A percentile compares a stretch with the other conserved stretches of the same genome.
Conservation (phyloP, 2,797 vertebrate genomes). For the Peromyscus attwateri region DNA sequence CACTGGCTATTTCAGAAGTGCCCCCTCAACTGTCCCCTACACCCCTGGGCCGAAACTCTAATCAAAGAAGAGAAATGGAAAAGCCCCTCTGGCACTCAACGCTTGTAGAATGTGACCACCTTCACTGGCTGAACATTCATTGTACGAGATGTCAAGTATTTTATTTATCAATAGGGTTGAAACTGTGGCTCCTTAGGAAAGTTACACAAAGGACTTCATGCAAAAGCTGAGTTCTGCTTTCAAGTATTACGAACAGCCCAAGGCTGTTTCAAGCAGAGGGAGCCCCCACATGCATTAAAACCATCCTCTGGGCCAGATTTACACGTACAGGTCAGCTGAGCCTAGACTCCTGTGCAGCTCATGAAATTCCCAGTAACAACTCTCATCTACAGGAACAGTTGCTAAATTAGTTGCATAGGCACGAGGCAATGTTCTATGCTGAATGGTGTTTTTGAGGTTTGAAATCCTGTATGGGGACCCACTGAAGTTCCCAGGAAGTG, state of each 20-base stretch:
- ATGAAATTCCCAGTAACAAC: conserved; percentile 66
- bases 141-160: background rate
- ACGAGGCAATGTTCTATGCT: conserved; percentile 53
- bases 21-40: background rate
- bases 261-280: conserved; percentile 56
- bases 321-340: conserved; percentile 38
- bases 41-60: background rate
- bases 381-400: conserved; percentile 55
- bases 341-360: conserved; percentile 48
- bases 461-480: conserved; percentile 73
- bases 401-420: conserved; percentile 57
- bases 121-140: background rate
- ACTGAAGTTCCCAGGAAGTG: conserved; percentile 81
- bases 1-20: background rate
- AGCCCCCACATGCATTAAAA: conserved; percentile 9
- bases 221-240: conserved; percentile 45
- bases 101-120: background rate
- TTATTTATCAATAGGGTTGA: conserved; percentile 8
- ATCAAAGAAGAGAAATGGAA: background rate
- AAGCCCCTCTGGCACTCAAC: background rate
- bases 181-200: conserved; percentile 39
- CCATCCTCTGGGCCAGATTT: conserved; percentile 60
- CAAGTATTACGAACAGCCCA: background rate
- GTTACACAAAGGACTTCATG: conserved; percentile 50
- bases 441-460: conserved; percentile 78